These are phyloP conservation scores for Parus major DNA, from an alignment of 2,113 vertebrate genomes.

Conservation along the genomic window DNA sequence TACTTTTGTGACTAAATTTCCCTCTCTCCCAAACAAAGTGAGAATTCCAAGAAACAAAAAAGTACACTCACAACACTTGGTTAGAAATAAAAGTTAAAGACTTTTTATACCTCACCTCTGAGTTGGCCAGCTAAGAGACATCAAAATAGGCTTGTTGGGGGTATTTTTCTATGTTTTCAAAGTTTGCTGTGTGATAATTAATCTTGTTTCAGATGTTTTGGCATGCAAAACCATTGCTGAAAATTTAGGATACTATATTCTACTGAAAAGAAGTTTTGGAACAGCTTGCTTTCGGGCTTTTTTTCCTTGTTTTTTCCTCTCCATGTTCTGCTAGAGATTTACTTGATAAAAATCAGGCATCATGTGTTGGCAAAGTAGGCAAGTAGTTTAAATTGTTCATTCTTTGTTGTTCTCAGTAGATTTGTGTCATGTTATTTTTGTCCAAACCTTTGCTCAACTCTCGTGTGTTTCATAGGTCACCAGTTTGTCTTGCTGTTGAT, in stretches of 20 bases:
- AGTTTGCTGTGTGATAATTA: neutral
- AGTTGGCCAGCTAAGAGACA: neutral
- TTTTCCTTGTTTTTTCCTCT: neutral
- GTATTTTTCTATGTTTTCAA: neutral
- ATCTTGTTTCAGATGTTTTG: neutral
- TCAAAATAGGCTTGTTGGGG: neutral
- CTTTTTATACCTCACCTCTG: neutral
- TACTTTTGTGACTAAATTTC: neutral
- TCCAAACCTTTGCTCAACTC: neutral
- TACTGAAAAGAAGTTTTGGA: neutral
- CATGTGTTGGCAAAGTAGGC: neutral
- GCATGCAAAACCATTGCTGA: neutral
- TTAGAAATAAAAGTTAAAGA: neutral
- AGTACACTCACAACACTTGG: neutral
- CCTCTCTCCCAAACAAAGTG: neutral
- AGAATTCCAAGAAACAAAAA: neutral
- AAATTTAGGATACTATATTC: neutral
- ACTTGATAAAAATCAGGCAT: neutral
- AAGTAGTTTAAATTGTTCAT: neutral
- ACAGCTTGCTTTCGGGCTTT: neutral
- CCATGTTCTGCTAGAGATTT: neutral
- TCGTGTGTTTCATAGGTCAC: neutral
- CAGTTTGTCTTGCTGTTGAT: neutral
- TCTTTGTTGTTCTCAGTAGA: neutral
- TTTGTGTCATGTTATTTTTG: neutral